Evolutionary conservation across 2,888 invertebrate genomes (phyloP), one percentile per base, ranked within the genome.

Genomic region (Melangyna quadrimaculata): DNA sequence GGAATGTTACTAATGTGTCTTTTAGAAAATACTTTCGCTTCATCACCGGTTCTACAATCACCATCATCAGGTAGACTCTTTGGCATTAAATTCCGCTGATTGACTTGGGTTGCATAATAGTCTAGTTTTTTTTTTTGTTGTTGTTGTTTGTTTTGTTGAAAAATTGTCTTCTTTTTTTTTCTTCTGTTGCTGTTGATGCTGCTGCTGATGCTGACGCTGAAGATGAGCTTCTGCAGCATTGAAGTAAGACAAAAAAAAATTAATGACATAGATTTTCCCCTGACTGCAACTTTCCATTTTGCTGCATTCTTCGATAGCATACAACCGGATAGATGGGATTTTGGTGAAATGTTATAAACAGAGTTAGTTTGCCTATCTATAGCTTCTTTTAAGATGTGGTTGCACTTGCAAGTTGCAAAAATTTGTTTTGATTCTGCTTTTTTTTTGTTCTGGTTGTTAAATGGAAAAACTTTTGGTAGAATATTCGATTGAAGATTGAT

Each of bases 1-100:
- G 40, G 27, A 40, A 14, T 57, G 7, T 3, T 6, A n/a, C 12
- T 53, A 3, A 6, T 5, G 10, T 35, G 67, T 40, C 22, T 70
- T 69, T 55, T 73, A 57, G 48, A 65, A 78, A 74, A 78, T 78
- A 79, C 83, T 79, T 83, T 83, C 83, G 74, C 72, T 67, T 51
- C 71, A 57, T 75, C 79, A 80, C 69, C 55, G 78, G 69, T 78
- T 73, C 67, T 69, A 24, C 6, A 8, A 35, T n/a, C 14, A 51
- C 10, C 32, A 40, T 37, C 40, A 35, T 12, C 45, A 75, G 61
- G 19, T 37, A 55, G 61, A 81, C 75, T 65, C 65, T 71, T 59
- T 69, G 74, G 65, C 29, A 67, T 79, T 53, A 67, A 71, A 79
- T 22, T 37, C 37, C 32, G 19, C 45, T 45, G 53, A 75, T 71